These are phyloP conservation scores for Luidia sarsii DNA, from an alignment of 53 echinoderm and acorn worm genomes.

Conservation along the genomic window DNA sequence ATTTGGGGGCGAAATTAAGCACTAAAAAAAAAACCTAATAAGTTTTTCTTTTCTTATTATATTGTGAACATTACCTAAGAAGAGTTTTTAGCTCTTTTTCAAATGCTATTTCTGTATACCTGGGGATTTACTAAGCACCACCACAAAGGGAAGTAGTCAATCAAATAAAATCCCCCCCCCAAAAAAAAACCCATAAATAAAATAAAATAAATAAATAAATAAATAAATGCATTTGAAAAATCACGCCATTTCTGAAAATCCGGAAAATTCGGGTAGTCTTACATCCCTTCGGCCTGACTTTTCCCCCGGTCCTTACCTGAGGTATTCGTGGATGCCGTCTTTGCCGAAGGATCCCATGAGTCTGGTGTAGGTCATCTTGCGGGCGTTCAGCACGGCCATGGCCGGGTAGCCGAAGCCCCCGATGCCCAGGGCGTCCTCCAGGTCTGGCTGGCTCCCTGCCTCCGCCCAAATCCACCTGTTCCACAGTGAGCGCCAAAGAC, in stretches of 20 bases:
- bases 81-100: too few species aligned
- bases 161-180: neutral
- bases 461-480: slow-evolving; percentile 96
- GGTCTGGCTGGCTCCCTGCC: slow-evolving; percentile 67
- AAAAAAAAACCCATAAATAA: too few species aligned
- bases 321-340: slow-evolving; percentile 86
- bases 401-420: slow-evolving; percentile 99
- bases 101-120: too few species aligned
- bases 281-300: neutral
- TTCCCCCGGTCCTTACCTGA: slow-evolving; percentile 75
- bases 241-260: neutral
- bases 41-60: too few species aligned
- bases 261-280: too few species aligned
- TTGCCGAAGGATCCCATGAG: slow-evolving; percentile 89
- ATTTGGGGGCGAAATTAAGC: too few species aligned
- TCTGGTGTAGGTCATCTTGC: slow-evolving; percentile 74
- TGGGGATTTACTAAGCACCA: too few species aligned
- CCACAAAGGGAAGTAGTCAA: too few species aligned
- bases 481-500: too few species aligned
- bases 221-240: too few species aligned
- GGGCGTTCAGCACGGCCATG: slow-evolving; percentile 77
- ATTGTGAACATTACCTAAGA: too few species aligned
- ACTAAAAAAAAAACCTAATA: too few species aligned
- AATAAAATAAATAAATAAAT: neutral
- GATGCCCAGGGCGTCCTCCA: slow-evolving; percentile 80